Evolutionary conservation across 2,888 invertebrate species (phyloP).

Genomic region (Salpingus planirostris): DNA sequence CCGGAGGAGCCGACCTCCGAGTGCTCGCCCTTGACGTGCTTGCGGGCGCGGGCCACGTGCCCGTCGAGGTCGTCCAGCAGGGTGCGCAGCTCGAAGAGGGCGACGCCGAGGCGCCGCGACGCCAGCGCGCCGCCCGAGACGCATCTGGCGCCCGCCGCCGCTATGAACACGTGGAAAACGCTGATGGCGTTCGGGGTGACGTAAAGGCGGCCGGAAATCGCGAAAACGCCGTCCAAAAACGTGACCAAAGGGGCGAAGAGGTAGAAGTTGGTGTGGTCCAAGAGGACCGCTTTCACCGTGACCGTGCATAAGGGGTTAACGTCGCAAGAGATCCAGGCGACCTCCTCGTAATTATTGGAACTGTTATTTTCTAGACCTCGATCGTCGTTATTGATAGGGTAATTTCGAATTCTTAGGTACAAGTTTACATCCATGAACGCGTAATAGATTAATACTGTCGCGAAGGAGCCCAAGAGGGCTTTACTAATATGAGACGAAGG

Average conservation of each 20-base stretch:
- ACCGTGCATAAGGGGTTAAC: conserved; percentile 70
- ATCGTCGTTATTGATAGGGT: conserved; percentile 54
- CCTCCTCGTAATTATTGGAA: conserved; percentile 43
- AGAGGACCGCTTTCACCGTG: conserved; percentile 72
- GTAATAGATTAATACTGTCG: conserved; percentile 54
- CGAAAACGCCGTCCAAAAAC: conserved; percentile 55
- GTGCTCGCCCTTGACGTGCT: conserved; percentile 65
- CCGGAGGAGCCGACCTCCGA: conserved; percentile 75
- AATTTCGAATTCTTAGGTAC: conserved; percentile 62
- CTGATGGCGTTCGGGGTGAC: conserved; percentile 82
- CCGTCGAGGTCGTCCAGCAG: conserved; percentile 83
- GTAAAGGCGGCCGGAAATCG: conserved; percentile 38
- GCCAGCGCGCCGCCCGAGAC: conserved; percentile 64
- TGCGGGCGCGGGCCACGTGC: conserved; percentile 69
- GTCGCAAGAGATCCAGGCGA: conserved; percentile 57
- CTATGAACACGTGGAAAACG: conserved; percentile 67
- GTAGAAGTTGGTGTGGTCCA: conserved; percentile 79
- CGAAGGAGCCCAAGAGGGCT: conserved; percentile 50
- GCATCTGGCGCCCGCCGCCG: conserved; percentile 64
- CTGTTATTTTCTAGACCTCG: conserved; percentile 34
- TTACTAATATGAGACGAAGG: conserved; percentile 67
- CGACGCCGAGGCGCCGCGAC: conserved; percentile 62
- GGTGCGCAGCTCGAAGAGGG: conserved; percentile 71
- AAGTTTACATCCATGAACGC: conserved; percentile 64
- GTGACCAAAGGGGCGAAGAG: conserved; percentile 72